A percentile compares a stretch with the other conserved stretches of the same genome.
phyloP scores from a whole-genome alignment of 2,888 invertebrate genomes.

The Labia minor region DNA sequence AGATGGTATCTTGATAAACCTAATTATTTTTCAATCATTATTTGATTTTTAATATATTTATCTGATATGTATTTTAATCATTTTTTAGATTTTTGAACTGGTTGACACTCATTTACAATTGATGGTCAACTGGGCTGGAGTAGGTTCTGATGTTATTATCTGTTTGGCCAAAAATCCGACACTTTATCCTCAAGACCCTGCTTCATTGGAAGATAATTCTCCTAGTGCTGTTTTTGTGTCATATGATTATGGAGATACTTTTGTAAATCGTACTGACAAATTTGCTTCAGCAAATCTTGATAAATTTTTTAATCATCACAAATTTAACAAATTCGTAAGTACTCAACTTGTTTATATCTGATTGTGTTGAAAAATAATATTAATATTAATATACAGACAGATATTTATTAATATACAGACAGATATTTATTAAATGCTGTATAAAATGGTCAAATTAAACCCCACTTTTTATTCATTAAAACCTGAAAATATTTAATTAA shows the following conservation, averaged over 20 bases:
- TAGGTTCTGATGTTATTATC: slow-evolving; percentile 74
- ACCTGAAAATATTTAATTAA: too few species aligned
- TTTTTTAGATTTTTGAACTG: slow-evolving; percentile 59
- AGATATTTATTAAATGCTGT: too few species aligned
- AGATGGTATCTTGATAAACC: too few species aligned
- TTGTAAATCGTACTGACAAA: slow-evolving; percentile 58
- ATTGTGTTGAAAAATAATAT: too few species aligned
- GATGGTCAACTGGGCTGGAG: slow-evolving; percentile 88
- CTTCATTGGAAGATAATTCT: slow-evolving; percentile 27
- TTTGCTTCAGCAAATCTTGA: slow-evolving; percentile 63
- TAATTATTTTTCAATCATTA: too few species aligned
- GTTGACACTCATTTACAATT: slow-evolving; percentile 81
- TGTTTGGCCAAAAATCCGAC: slow-evolving; percentile 69
- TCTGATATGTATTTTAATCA: too few species aligned
- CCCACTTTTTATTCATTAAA: too few species aligned
- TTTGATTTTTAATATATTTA: too few species aligned
- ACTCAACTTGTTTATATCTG: slow-evolving; percentile 25
- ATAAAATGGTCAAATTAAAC: too few species aligned
- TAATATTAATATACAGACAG: too few species aligned
- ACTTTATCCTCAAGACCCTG: slow-evolving; percentile 37
- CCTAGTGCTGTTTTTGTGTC: slow-evolving; percentile 75
- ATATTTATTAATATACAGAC: too few species aligned
- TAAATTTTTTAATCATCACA: slow-evolving; percentile 76
- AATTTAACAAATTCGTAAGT: slow-evolving; percentile 68
- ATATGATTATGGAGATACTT: slow-evolving; percentile 73